phyloP scores from a whole-genome alignment of 2,888 invertebrate genomes.

The Cantharis flavilabris region DNA sequence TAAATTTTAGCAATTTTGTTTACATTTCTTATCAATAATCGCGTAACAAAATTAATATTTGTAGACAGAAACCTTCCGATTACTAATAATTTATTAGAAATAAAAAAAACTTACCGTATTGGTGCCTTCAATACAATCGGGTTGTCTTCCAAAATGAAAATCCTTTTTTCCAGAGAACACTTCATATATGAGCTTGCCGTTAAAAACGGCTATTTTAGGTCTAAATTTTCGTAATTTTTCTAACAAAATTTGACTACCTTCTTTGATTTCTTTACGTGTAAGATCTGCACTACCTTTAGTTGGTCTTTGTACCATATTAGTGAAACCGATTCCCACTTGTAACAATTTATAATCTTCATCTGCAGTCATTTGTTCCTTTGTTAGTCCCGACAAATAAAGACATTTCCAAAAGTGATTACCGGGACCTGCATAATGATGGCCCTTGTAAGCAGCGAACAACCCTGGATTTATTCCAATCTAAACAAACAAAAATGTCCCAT shows the following conservation, averaged over 20 bases:
- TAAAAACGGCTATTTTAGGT: conserved; percentile 96
- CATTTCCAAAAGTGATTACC: conserved; percentile 99
- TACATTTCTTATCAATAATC: background rate
- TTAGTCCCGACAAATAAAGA: conserved; percentile 90
- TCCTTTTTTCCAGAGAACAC: conserved; percentile 97
- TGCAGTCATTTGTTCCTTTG: conserved; percentile 93
- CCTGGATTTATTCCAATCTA: conserved; percentile 99
- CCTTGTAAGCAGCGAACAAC: conserved; percentile 95
- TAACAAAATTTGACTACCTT: conserved; percentile 84
- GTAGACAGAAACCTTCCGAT: background rate
- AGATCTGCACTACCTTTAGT: conserved; percentile 96
- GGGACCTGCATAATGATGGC: conserved; percentile 98
- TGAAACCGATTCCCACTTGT: conserved; percentile 95
- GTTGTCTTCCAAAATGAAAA: conserved; percentile 95
- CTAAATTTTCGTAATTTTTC: conserved; percentile 90
- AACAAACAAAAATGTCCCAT: conserved; percentile 41
- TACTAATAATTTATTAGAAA: background rate
- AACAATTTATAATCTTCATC: conserved; percentile 93
- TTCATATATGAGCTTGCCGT: conserved; percentile 98
- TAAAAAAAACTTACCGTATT: conserved; percentile 78
- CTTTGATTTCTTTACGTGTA: conserved; percentile 90
- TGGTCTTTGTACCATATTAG: conserved; percentile 95
- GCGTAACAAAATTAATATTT: background rate
- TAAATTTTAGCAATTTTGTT: background rate
- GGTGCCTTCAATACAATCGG: conserved; percentile 90